Percentiles rank a stretch among this genome's conserved stretches.
These are phyloP conservation scores for Nemotelus nigrinus DNA, from an alignment of 2,888 invertebrate genomes.

Conservation along the genomic window DNA sequence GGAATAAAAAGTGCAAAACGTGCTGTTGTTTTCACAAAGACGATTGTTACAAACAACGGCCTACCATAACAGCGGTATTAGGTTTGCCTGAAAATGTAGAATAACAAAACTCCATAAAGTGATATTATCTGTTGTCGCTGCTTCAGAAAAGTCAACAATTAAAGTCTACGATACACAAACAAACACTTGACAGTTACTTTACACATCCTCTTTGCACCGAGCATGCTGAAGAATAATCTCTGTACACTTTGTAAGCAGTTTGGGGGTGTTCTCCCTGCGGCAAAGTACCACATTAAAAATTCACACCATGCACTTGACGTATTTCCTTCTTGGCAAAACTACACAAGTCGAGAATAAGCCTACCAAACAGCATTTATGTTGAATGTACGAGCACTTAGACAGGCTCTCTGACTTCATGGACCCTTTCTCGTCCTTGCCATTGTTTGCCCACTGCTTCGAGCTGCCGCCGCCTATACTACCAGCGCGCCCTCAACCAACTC, in stretches of 20 bases:
- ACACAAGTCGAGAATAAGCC: slow-evolving; percentile 37
- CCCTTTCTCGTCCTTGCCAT: background rate
- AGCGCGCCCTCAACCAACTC: too few species aligned
- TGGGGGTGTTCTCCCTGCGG: slow-evolving; percentile 24
- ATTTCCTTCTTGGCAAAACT: slow-evolving; percentile 30
- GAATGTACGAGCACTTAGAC: slow-evolving; percentile 35
- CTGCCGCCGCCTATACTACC: too few species aligned
- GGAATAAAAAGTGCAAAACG: too few species aligned
- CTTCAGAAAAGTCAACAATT: slow-evolving; percentile 30
- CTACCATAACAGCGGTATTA: background rate
- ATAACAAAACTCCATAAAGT: slow-evolving; percentile 25
- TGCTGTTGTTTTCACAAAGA: background rate
- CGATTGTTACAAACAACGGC: slow-evolving; percentile 2
- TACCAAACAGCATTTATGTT: slow-evolving; percentile 42
- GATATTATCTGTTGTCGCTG: slow-evolving; percentile 25
- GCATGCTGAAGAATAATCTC: slow-evolving; percentile 38
- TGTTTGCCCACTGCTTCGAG: too few species aligned
- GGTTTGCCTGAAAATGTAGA: slow-evolving; percentile 7
- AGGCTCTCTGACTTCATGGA: background rate
- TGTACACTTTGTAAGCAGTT: slow-evolving; percentile 3
- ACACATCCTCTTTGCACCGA: slow-evolving; percentile 25
- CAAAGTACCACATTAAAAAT: slow-evolving; percentile 40
- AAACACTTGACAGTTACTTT: slow-evolving; percentile 41
- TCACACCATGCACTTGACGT: slow-evolving; percentile 44
- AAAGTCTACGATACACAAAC: slow-evolving; percentile 36